These are phyloP conservation scores for Acromyrmex heyeri DNA, from an alignment of 1,140 invertebrate genomes.

Conservation along the genomic window DNA sequence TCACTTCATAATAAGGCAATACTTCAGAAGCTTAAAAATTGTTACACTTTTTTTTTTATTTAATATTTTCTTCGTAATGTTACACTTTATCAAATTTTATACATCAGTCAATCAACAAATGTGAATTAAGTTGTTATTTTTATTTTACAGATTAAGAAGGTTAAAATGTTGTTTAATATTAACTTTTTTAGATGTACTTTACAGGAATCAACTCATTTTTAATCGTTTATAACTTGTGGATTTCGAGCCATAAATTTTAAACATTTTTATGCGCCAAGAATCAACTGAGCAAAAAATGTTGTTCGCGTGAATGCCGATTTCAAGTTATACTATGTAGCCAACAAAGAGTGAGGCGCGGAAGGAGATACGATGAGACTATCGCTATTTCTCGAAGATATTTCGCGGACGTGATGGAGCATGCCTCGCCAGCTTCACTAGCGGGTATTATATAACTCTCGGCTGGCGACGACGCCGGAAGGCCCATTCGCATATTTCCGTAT, in stretches of 20 bases:
- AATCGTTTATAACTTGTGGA: neutral
- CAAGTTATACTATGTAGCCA: neutral
- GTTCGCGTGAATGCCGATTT: neutral
- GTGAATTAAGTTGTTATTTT: neutral
- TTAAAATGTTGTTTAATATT: neutral
- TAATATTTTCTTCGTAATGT: neutral
- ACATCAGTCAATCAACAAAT: no score
- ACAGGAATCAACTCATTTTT: neutral
- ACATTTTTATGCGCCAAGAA: neutral
- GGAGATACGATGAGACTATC: conserved; percentile 44
- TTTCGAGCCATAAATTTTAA: neutral
- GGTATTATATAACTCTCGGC: conserved; percentile 72
- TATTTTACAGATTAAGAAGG: neutral
- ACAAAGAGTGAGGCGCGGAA: neutral
- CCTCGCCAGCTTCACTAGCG: conserved; percentile 70
- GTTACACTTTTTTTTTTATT: neutral
- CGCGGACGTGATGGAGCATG: conserved; percentile 73
- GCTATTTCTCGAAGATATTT: conserved; percentile 68
- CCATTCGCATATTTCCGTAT: conserved; percentile 79
- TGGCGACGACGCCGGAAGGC: conserved; percentile 61
- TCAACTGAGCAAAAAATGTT: neutral
- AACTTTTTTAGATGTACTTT: neutral
- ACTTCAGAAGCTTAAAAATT: neutral
- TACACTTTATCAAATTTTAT: neutral
- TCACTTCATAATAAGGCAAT: neutral